Base-by-base conservation (phyloP, 2,113 vertebrate genomes). In the Elephantulus edwardii region DNA sequence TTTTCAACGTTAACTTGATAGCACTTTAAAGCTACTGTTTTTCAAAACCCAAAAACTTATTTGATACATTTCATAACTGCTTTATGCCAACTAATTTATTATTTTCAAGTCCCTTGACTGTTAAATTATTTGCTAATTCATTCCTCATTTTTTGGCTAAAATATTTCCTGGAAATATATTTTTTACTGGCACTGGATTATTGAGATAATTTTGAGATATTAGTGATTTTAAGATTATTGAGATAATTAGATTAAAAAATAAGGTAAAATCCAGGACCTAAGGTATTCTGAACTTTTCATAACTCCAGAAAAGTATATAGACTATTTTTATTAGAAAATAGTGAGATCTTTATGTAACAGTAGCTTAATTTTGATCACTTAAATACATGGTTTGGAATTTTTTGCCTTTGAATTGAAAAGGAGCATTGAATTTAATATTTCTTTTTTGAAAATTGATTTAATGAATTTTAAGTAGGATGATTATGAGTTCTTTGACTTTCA, bases 81-180 rank as follows among this genome's bases (percentile, higher is more conserved):
- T 90, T 82, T 91, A 68, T 83, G 42, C 80, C 68, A 70, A 9
- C 84, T 83, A 44, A 6, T 88, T 83, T 93, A 82, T 89, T 89
- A 38, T 24, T 88, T 79, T 81, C 42, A 91, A 86, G 35, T 24
- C 75, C 89, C 83, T 89, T 86, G 40, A 33, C 93, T 88, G 90
- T 91, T 94, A 90, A 90, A n/a, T 83, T 93, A 64, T 77, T 91
- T 44, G 38, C 60, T 95, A 92, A 92, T 89, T 90, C 83, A 24
- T 71, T 92, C 54, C 81, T 60, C 70, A 89, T 71, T 40, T n/a
- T 94, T 44, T 90, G 70, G 12, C 70, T 86, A 84, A 91, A 93
- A 82, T 88, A 64, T 94, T 82, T 68, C 48, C n/a, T 75, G 62
- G 5, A 88, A 86, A 48, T 93, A 58, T 86, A 76, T 77, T 83